Conservation (phyloP, 2,797 vertebrate species). For the Acipenser transmontanus region DNA sequence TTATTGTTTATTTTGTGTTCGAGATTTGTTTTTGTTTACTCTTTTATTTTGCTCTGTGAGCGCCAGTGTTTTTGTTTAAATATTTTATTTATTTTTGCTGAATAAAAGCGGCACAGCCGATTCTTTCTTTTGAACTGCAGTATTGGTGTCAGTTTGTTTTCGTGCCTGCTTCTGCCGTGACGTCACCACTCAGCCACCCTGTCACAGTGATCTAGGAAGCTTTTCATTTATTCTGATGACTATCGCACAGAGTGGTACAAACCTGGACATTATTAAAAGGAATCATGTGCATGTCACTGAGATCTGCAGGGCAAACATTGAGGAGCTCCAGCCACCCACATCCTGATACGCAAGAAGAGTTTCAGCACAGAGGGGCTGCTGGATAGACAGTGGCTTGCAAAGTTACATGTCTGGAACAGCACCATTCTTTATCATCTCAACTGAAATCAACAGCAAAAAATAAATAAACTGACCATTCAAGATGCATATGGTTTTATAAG, state of each 20-base stretch:
- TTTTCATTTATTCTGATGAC: background rate
- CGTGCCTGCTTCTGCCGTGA: too few relatives aligned
- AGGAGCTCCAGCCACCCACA: background rate
- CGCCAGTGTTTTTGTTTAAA: too few relatives aligned
- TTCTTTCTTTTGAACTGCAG: too few relatives aligned
- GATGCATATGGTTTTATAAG: conserved; percentile 39
- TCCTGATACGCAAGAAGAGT: background rate
- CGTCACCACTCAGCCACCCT: too few relatives aligned
- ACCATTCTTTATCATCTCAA: background rate
- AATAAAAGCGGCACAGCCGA: too few relatives aligned
- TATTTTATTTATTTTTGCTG: too few relatives aligned
- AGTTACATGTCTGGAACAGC: conserved; percentile 10
- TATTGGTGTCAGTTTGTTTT: too few relatives aligned
- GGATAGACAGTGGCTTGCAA: background rate
- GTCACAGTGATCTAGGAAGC: too few relatives aligned
- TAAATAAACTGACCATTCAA: conserved; percentile 29
- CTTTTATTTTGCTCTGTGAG: too few relatives aligned
- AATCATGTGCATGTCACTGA: conserved; percentile 5
- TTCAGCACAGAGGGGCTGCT: background rate
- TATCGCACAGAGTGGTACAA: background rate
- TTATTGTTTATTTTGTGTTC: too few relatives aligned
- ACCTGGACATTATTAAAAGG: background rate
- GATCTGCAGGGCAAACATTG: background rate
- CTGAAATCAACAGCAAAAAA: conserved; percentile 31
- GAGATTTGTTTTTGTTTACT: too few relatives aligned